These are phyloP conservation scores for Emydoidea blandingii DNA, from an alignment of 2,797 vertebrate genomes.

Conservation along the genomic window DNA sequence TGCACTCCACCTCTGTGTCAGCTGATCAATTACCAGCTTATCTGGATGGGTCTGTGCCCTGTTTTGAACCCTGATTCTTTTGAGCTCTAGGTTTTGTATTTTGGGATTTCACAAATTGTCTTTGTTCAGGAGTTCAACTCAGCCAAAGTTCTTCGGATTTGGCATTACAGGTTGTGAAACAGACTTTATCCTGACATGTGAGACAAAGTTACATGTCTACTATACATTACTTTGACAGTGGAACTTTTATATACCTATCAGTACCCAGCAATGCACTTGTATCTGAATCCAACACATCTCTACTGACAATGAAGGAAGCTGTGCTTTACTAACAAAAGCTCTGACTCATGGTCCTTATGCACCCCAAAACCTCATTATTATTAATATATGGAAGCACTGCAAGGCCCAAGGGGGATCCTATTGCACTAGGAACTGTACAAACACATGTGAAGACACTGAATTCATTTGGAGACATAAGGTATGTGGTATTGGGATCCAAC, in stretches of 20 bases:
- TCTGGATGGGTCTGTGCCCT: not conserved
- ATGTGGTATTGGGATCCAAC: slow-evolving; percentile 28
- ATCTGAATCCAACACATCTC: not conserved
- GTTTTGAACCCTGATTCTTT: not conserved
- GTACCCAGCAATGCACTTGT: not conserved
- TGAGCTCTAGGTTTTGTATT: not conserved
- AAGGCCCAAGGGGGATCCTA: not conserved
- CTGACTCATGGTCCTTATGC: not conserved
- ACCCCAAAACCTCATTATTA: not conserved
- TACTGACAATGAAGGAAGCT: not conserved
- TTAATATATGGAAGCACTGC: not conserved
- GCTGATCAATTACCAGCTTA: not conserved
- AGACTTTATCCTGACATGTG: not conserved
- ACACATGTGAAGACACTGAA: not conserved
- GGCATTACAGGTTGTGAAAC: not conserved
- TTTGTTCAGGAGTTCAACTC: not conserved
- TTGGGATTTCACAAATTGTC: not conserved
- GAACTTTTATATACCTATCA: not conserved
- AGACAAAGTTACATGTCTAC: not conserved
- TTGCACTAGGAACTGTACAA: not conserved
- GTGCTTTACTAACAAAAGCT: not conserved
- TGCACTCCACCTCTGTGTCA: not conserved
- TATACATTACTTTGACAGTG: not conserved
- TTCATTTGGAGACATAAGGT: not conserved
- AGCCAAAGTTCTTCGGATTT: not conserved